Percentiles rank a stretch among this genome's conserved stretches.
These are phyloP conservation scores for Leptodactylus fallax DNA, from an alignment of 2,797 vertebrate genomes.

Conservation along the genomic window DNA sequence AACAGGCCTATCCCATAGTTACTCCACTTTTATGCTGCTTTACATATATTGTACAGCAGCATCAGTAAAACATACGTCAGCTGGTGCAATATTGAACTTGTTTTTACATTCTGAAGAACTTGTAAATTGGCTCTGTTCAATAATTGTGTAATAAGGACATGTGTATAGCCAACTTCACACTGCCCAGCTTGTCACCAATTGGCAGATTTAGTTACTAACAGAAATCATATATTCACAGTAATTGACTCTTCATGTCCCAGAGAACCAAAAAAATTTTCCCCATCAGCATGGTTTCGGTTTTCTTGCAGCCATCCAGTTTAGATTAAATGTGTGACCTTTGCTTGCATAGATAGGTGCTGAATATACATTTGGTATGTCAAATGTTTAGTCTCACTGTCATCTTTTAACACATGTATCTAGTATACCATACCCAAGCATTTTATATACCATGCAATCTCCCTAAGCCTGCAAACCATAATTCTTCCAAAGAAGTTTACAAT, in stretches of 20 bases:
- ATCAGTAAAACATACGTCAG: not conserved
- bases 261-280: constrained; percentile 10
- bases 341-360: constrained; percentile 23
- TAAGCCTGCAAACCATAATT: constrained; percentile 34
- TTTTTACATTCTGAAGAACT: constrained; percentile 10
- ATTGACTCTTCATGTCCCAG: constrained; percentile 21
- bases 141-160: constrained; percentile 34
- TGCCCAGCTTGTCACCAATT: constrained; percentile 45
- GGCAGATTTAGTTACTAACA: constrained; percentile 53
- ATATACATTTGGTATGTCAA: constrained; percentile 50
- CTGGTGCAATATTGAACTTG: not conserved
- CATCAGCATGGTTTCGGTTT: constrained; percentile 34
- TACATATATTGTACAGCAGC: not conserved
- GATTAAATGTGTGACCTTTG: constrained; percentile 22
- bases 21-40: not conserved
- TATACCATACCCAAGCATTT: constrained; percentile 11
- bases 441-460: constrained; percentile 17
- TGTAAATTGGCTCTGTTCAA: constrained; percentile 13
- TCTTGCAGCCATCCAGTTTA: constrained; percentile 40
- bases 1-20: constrained; percentile 21
- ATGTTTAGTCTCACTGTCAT: constrained; percentile 63
- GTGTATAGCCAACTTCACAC: constrained; percentile 22
- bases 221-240: constrained; percentile 36
- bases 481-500: constrained; percentile 32
- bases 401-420: constrained; percentile 34